Percentiles rank a stretch among this genome's conserved stretches.
Evolutionary conservation across 2,888 invertebrate species (phyloP).

Genomic region (Drosophila prolongata): DNA sequence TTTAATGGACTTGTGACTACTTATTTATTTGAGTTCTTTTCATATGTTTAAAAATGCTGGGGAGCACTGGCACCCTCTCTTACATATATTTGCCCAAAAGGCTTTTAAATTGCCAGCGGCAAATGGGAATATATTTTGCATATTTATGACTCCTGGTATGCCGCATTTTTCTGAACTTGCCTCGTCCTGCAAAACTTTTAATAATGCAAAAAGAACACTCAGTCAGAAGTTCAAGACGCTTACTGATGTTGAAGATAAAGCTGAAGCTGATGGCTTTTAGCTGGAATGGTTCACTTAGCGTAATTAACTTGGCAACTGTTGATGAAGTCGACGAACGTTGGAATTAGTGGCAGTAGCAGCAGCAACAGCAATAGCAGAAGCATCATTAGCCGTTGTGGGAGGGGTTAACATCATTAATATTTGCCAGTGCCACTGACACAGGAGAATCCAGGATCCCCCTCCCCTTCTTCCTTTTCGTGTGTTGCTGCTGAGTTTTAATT

Average conservation of each 20-base stretch:
- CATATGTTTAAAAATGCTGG: slow-evolving; percentile 8
- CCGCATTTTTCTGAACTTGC: slow-evolving; percentile 52
- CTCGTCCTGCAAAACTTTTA: slow-evolving; percentile 47
- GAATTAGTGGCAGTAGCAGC: slow-evolving; percentile 13
- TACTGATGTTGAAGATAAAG: slow-evolving; percentile 43
- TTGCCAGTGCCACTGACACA: slow-evolving; percentile 60
- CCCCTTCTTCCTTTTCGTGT: neutral
- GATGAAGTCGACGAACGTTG: slow-evolving; percentile 57
- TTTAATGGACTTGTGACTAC: neutral
- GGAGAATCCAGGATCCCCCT: slow-evolving; percentile 32
- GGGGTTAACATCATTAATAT: slow-evolving; percentile 70
- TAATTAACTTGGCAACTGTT: slow-evolving; percentile 74
- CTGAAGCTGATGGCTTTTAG: slow-evolving; percentile 46
- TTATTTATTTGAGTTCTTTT: neutral
- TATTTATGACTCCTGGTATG: slow-evolving; percentile 64
- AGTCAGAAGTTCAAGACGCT: slow-evolving; percentile 13
- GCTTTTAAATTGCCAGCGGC: slow-evolving; percentile 27
- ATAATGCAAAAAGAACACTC: slow-evolving; percentile 55
- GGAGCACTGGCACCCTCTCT: neutral
- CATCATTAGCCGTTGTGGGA: slow-evolving; percentile 59
- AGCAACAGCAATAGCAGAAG: slow-evolving; percentile 38
- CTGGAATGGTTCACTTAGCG: slow-evolving; percentile 59
- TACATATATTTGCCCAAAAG: slow-evolving; percentile 18
- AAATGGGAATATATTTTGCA: slow-evolving; percentile 51
- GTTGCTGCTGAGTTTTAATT: slow-evolving; percentile 59